Conservation (phyloP, 2,797 vertebrate genomes). For the Micromesistius poutassou region DNA sequence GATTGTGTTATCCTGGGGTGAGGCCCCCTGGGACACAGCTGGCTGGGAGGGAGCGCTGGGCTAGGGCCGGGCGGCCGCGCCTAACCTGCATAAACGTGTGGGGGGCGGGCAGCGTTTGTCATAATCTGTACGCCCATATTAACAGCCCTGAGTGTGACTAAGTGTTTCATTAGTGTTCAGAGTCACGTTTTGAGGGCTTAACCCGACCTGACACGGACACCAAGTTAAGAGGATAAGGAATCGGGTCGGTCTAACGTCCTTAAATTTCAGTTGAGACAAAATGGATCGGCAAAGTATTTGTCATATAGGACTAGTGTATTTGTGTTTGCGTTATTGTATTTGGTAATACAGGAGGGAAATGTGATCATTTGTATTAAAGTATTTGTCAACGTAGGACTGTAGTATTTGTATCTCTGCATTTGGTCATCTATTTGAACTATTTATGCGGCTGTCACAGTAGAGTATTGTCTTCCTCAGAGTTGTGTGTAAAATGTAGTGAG, state of each 20-base stretch:
- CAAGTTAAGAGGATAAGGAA: slow-evolving; percentile 2
- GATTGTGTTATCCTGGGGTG: slow-evolving; percentile 56
- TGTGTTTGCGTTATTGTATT: background rate
- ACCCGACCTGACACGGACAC: background rate
- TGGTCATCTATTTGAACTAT: slow-evolving; percentile 2
- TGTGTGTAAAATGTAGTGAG: slow-evolving; percentile 12
- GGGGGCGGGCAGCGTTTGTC: slow-evolving; percentile 17
- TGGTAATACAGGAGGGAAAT: background rate
- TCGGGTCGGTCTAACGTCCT: background rate
- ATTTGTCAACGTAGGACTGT: background rate
- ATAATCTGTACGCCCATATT: slow-evolving; percentile 21
- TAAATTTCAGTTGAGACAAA: background rate
- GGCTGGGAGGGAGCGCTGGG: slow-evolving; percentile 38
- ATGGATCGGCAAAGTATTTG: background rate
- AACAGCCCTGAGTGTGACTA: slow-evolving; percentile 18
- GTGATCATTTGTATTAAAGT: background rate
- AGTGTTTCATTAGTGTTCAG: slow-evolving; percentile 9
- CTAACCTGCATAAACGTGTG: slow-evolving; percentile 30
- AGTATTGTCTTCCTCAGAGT: slow-evolving; percentile 22
- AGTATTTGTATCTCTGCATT: background rate
- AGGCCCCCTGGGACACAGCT: slow-evolving; percentile 50
- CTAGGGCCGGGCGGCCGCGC: slow-evolving; percentile 39
- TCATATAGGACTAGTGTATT: background rate
- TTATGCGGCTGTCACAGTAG: background rate
- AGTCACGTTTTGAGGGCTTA: background rate